phyloP scores from a whole-genome alignment of 2,888 invertebrate species.

The Plagodis dolabraria region DNA sequence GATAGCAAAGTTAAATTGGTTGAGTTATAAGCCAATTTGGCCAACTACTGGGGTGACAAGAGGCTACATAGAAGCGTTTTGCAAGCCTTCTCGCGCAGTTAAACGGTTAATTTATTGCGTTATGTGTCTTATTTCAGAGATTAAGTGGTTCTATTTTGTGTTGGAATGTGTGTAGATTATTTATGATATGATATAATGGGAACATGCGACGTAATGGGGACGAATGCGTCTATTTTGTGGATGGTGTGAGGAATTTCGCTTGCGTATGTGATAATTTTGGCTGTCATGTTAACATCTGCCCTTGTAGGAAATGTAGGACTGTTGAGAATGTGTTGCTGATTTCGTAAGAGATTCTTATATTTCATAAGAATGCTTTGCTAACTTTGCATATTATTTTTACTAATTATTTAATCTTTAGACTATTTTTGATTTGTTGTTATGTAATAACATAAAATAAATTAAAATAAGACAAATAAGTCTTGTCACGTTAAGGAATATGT shows the following conservation, averaged over 20 bases:
- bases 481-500: too few relatives aligned
- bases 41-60: constrained; percentile 52
- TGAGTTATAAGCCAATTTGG: constrained; percentile 58
- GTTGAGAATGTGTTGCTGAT: too few relatives aligned
- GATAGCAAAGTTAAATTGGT: constrained; percentile 4
- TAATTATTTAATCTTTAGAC: too few relatives aligned
- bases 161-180: constrained; percentile 47
- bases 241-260: constrained; percentile 24
- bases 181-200: constrained; percentile 43
- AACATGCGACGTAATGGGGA: constrained; percentile 8
- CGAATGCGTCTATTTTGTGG: constrained; percentile 25
- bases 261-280: constrained; percentile 6
- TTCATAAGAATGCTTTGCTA: too few relatives aligned
- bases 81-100: constrained; percentile 48
- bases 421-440: too few relatives aligned
- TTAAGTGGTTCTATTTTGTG: constrained; percentile 50
- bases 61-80: constrained; percentile 45
- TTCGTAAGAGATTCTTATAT: too few relatives aligned
- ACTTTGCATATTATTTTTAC: too few relatives aligned
- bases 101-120: constrained; percentile 48
- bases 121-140: constrained; percentile 58
- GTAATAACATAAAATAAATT: too few relatives aligned
- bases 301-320: neutral
- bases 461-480: too few relatives aligned
- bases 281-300: neutral